Evolutionary conservation across 2,113 vertebrate species (phyloP).

Genomic region (Gavialis gangeticus): DNA sequence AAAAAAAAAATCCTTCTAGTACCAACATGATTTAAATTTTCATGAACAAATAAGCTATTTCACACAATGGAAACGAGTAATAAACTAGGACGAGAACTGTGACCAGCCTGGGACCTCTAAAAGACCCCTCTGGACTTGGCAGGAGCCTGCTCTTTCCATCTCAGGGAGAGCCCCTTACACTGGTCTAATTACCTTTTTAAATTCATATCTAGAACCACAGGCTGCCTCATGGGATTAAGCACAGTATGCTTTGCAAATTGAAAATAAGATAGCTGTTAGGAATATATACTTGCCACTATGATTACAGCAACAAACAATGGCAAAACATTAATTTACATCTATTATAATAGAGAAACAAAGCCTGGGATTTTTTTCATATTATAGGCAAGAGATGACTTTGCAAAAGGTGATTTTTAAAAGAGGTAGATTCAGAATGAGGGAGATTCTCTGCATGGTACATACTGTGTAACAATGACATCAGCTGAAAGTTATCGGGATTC

Average conservation of each 20-base stretch:
- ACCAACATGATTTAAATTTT: slow-evolving; percentile 83
- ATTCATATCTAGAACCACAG: slow-evolving; percentile 86
- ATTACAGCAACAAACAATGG: slow-evolving; percentile 83
- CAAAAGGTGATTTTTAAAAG: slow-evolving; percentile 67
- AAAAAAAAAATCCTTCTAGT: slow-evolving; percentile 60
- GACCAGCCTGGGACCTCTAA: slow-evolving; percentile 73
- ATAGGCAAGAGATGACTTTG: slow-evolving; percentile 56
- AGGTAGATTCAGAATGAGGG: slow-evolving; percentile 40
- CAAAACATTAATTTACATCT: slow-evolving; percentile 88
- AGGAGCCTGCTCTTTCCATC: slow-evolving; percentile 69
- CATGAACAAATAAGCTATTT: slow-evolving; percentile 82
- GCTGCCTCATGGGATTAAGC: slow-evolving; percentile 86
- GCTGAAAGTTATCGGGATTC: slow-evolving; percentile 49
- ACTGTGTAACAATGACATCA: slow-evolving; percentile 32
- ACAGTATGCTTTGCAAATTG: slow-evolving; percentile 89
- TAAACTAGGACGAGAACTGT: slow-evolving; percentile 60
- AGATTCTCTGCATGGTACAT: slow-evolving; percentile 10
- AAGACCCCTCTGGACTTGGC: slow-evolving; percentile 82
- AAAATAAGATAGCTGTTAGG: slow-evolving; percentile 90
- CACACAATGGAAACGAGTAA: slow-evolving; percentile 70
- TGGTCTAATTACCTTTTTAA: slow-evolving; percentile 90
- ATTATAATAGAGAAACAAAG: slow-evolving; percentile 77
- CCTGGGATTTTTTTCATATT: slow-evolving; percentile 43
- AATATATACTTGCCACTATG: slow-evolving; percentile 81
- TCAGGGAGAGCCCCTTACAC: slow-evolving; percentile 68